These are phyloP conservation scores for Heliopora coerulea DNA, from an alignment of 92 coral and sea anemone species.

Conservation along the genomic window DNA sequence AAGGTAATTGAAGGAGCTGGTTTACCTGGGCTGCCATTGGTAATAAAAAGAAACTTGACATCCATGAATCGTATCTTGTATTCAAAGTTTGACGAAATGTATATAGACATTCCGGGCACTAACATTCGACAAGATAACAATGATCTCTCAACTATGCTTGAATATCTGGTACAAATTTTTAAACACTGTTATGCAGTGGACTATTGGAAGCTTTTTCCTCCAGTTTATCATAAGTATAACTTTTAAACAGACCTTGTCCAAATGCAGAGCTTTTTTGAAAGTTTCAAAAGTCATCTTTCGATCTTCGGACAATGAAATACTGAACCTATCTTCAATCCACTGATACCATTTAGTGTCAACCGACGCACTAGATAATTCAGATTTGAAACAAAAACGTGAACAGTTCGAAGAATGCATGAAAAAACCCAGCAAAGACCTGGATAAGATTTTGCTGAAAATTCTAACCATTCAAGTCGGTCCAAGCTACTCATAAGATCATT, in stretches of 20 bases:
- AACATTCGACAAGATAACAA: no score
- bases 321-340: conserved; percentile 40
- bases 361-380: conserved; percentile 17
- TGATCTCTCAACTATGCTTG: no score
- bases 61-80: no score
- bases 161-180: no score
- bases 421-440: neutral
- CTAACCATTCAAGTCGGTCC: conserved; percentile 43
- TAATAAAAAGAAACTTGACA: no score
- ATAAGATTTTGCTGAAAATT: neutral
- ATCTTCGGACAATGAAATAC: conserved; percentile 30
- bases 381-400: neutral
- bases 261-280: conserved; percentile 29
- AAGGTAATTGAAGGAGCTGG: no score
- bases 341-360: conserved; percentile 40
- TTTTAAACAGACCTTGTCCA: conserved; percentile 18
- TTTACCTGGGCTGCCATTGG: no score
- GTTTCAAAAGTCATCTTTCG: conserved; percentile 37
- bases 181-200: no score
- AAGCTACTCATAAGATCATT: conserved; percentile 35
- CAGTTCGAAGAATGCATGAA: neutral
- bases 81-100: no score
- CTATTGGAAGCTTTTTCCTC: no score
- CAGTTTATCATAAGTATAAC: no score
- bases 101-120: no score